These are phyloP conservation scores for Xanthorhoe spadicearia DNA, from an alignment of 2,888 invertebrate species.

Conservation along the genomic window DNA sequence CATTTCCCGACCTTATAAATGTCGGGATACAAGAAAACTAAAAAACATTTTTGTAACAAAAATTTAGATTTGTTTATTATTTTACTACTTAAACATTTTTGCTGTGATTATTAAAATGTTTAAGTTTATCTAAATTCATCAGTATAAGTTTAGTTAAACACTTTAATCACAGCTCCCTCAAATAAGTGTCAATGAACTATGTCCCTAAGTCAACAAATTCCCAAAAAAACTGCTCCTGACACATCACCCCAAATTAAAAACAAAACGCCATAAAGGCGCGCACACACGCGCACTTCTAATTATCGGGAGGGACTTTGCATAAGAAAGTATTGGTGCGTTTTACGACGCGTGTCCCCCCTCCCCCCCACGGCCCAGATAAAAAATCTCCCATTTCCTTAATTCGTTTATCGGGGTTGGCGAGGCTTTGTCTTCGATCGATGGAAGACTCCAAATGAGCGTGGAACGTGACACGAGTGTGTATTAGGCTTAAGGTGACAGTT, in stretches of 20 bases:
- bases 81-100: too few species aligned
- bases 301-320: slow-evolving; percentile 83
- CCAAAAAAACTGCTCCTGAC: slow-evolving; percentile 20
- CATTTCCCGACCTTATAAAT: too few species aligned
- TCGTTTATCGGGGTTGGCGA: slow-evolving; percentile 83
- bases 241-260: slow-evolving; percentile 70
- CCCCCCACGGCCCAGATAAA: slow-evolving; percentile 79
- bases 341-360: slow-evolving; percentile 78
- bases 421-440: slow-evolving; percentile 85
- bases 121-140: background rate
- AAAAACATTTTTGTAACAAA: too few species aligned
- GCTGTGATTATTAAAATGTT: too few species aligned
- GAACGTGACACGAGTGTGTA: slow-evolving; percentile 82
- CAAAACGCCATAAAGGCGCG: slow-evolving; percentile 67
- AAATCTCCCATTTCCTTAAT: slow-evolving; percentile 85
- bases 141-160: background rate
- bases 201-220: background rate
- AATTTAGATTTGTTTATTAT: too few species aligned
- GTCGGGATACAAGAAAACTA: background rate
- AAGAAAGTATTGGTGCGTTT: slow-evolving; percentile 84
- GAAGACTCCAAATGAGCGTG: slow-evolving; percentile 80
- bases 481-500: slow-evolving; percentile 75
- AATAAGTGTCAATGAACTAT: too few species aligned
- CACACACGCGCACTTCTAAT: slow-evolving; percentile 77
- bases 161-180: background rate